phyloP scores from a whole-genome alignment of 2,888 invertebrate genomes.

The Drosophila mimica region DNA sequence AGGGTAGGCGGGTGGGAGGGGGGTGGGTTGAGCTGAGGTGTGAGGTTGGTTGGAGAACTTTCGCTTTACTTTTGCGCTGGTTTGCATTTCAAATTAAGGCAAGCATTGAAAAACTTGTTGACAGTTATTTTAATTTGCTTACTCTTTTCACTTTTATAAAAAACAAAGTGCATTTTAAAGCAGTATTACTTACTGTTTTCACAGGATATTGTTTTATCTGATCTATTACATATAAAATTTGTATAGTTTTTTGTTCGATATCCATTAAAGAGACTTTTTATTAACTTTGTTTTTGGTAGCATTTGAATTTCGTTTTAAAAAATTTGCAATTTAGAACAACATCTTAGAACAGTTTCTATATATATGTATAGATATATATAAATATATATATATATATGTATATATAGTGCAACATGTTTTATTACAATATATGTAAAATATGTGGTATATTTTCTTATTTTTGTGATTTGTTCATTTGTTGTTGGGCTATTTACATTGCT shows the following conservation, averaged over 20 bases:
- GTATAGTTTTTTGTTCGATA: constrained; percentile 20
- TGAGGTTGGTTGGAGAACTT: constrained; percentile 45
- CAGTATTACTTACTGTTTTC: not conserved
- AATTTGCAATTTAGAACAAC: constrained; percentile 12
- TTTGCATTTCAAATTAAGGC: constrained; percentile 61
- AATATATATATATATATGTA: too few relatives aligned
- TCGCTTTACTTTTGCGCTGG: constrained; percentile 75
- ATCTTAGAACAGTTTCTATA: constrained; percentile 10
- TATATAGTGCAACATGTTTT: constrained; percentile 1
- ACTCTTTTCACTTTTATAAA: constrained; percentile 7
- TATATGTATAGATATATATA: not conserved
- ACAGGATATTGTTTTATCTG: not conserved
- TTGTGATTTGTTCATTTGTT: constrained; percentile 5
- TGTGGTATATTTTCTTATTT: not conserved
- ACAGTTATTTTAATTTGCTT: constrained; percentile 38
- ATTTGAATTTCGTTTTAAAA: constrained; percentile 34
- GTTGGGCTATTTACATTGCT: constrained; percentile 51
- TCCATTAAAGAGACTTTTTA: constrained; percentile 41
- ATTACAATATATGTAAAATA: constrained; percentile 5
- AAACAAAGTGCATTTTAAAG: not conserved
- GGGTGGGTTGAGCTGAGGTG: not conserved
- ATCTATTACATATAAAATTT: not conserved
- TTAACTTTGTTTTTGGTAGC: constrained; percentile 50
- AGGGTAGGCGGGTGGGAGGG: not conserved
- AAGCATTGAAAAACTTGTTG: constrained; percentile 55